Conservation (phyloP, 2,888 invertebrate species). For the Onthophagus sagittarius region DNA sequence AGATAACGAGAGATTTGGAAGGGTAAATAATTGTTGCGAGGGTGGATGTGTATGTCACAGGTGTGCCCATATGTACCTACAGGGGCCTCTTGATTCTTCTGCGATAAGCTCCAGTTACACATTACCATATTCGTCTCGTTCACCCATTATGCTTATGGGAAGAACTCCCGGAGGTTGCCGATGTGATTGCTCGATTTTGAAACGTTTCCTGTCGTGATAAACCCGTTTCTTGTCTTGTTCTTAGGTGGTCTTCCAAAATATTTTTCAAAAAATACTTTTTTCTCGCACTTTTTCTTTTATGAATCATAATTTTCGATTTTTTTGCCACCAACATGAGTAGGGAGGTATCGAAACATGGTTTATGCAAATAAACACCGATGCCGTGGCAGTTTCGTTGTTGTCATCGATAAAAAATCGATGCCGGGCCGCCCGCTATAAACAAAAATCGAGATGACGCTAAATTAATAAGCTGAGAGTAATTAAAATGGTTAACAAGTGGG, state of each 20-base stretch:
- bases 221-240: neutral
- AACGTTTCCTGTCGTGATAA: constrained; percentile 4
- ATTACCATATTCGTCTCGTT: constrained; percentile 27
- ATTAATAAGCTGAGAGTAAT: constrained; percentile 31
- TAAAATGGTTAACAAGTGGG: constrained; percentile 30
- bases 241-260: neutral
- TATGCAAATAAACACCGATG: neutral
- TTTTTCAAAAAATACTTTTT: constrained; percentile 8
- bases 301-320: constrained; percentile 13
- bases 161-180: constrained; percentile 21
- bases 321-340: constrained; percentile 16
- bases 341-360: constrained; percentile 16
- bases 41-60: constrained; percentile 26
- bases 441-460: constrained; percentile 27
- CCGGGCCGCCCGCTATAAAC: constrained; percentile 24
- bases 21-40: constrained; percentile 27
- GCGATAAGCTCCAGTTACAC: constrained; percentile 29
- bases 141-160: constrained; percentile 19
- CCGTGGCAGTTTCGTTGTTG: constrained; percentile 24
- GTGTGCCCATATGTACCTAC: constrained; percentile 28
- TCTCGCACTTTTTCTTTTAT: constrained; percentile 15
- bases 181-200: constrained; percentile 19
- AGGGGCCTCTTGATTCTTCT: neutral
- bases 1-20: constrained; percentile 16
- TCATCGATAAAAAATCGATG: constrained; percentile 11